These are phyloP conservation scores for Nixonia krombeini DNA, from an alignment of 1,140 invertebrate species.

Conservation along the genomic window DNA sequence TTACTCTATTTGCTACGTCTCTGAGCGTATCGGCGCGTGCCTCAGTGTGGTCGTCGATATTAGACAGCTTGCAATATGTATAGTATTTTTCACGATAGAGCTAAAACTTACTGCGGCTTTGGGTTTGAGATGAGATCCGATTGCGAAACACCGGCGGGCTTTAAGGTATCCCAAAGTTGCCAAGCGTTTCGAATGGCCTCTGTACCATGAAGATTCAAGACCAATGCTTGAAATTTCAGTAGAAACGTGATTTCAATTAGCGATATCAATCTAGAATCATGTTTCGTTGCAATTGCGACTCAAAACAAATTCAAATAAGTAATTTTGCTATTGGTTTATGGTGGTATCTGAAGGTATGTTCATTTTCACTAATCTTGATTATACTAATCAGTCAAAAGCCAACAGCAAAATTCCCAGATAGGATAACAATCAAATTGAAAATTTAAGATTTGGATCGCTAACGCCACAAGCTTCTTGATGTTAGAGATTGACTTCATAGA, in stretches of 20 bases:
- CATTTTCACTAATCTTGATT: background rate
- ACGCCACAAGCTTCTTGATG: constrained; percentile 18
- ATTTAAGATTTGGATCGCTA: constrained; percentile 16
- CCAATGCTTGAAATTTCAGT: too few species aligned
- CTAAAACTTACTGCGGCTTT: constrained; percentile 42
- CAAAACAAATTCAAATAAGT: too few species aligned
- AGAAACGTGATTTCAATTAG: too few species aligned
- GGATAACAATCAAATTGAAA: background rate
- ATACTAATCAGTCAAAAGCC: background rate
- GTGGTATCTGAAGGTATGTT: too few species aligned
- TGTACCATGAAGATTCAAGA: constrained; percentile 12
- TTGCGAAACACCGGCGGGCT: constrained; percentile 32
- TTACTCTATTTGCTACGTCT: constrained; percentile 53
- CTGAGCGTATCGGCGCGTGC: constrained; percentile 58
- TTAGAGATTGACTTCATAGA: too few species aligned
- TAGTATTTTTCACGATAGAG: constrained; percentile 47
- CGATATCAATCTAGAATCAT: too few species aligned
- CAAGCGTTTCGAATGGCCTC: constrained; percentile 27
- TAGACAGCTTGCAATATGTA: constrained; percentile 63
- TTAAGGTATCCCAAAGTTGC: constrained; percentile 42
- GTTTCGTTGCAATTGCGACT: too few species aligned
- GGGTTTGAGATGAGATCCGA: constrained; percentile 39
- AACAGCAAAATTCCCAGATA: constrained; percentile 25
- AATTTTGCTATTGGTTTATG: too few species aligned
- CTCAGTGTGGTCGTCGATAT: constrained; percentile 63